Percentiles rank a stretch among this genome's conserved stretches.
These are phyloP conservation scores for Balearica regulorum DNA, from an alignment of 2,797 vertebrate species.

Conservation along the genomic window DNA sequence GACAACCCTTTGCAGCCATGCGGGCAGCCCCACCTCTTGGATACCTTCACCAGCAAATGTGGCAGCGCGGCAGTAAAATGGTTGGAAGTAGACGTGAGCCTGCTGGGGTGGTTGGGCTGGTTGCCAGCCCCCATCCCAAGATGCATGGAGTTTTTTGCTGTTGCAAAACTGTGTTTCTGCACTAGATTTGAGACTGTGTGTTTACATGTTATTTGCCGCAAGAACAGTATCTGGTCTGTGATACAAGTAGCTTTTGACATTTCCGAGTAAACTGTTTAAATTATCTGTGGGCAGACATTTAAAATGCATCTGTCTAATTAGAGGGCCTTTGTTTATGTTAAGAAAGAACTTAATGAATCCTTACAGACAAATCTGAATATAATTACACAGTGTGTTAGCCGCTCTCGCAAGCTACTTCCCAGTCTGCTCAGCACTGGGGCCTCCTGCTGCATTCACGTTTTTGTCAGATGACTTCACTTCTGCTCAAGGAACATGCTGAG, in stretches of 20 bases:
- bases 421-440: background rate
- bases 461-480: slow-evolving; percentile 12
- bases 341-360: slow-evolving; percentile 17
- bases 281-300: slow-evolving; percentile 27
- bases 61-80: background rate
- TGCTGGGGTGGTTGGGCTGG: background rate
- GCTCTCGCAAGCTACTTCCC: background rate
- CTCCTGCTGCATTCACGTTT: background rate
- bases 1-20: background rate
- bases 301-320: slow-evolving; percentile 58
- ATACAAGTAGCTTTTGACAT: slow-evolving; percentile 50
- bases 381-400: slow-evolving; percentile 8
- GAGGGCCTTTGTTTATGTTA: slow-evolving; percentile 35
- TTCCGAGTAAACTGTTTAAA: slow-evolving; percentile 65
- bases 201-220: slow-evolving; percentile 20
- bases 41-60: background rate
- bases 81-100: background rate
- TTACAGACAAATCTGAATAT: background rate
- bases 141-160: background rate
- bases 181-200: background rate
- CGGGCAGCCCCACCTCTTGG: background rate
- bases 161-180: background rate
- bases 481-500: background rate
- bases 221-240: slow-evolving; percentile 9
- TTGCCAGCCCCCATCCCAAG: background rate